Evolutionary conservation across 1,140 invertebrate genomes (phyloP), one percentile per base, ranked within the genome.

Genomic region (Pararge aegeria): DNA sequence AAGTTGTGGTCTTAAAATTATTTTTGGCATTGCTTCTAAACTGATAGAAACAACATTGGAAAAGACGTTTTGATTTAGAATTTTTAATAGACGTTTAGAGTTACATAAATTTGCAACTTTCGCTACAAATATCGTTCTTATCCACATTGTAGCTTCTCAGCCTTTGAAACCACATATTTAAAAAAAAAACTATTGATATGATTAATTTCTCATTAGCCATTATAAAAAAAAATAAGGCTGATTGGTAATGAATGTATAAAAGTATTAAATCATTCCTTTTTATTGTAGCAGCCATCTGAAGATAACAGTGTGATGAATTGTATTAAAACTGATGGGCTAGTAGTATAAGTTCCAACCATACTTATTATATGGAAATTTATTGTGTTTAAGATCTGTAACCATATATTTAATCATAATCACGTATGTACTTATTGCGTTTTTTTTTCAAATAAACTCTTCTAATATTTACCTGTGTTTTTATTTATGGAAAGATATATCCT

Each of bases 101-200:
- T 7, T 9, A 27, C 27, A 27, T 27, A 27, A 27, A 27, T 9
- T 27, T 27, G 10, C 27, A 27, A 27, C 27, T 1, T 27, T 7
- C 1, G 27, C 4, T 9, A 27, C 27, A 7, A 1, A 27, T 5
- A 9, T 27, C 27, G 4, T 7, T 9, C n/a, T n/a, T n/a, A n/a
- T n/a, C n/a, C n/a, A n/a, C n/a, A n/a, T 27, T 27, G 27, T 9
- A 27, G n/a, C n/a, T n/a, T n/a, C n/a, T 4, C 4, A 27, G 78
- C 74, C 68, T 69, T 55, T 54, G 53, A 51, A 55, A 10, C 38
- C 13, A 27, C n/a, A n/a, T n/a, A n/a, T n/a, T n/a, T n/a, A n/a
- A n/a, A n/a, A n/a, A n/a, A n/a, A n/a, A n/a, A n/a, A n/a, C n/a
- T n/a, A n/a, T n/a, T n/a, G n/a, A n/a, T n/a, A n/a, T n/a, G n/a